Base-by-base conservation (phyloP, 2,113 vertebrate species). In the Sialia sialis region DNA sequence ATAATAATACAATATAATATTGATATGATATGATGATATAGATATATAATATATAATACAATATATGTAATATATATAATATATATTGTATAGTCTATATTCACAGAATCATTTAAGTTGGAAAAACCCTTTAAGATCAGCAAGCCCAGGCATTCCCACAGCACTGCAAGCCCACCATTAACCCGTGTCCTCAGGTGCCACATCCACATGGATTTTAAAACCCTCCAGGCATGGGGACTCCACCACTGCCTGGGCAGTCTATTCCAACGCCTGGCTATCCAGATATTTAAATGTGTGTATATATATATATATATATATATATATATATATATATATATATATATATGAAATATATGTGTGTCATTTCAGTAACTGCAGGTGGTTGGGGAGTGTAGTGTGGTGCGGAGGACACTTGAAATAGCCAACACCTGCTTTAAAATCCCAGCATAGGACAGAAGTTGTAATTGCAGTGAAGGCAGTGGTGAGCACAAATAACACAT, bases 1-100 rank as follows among this genome's bases (percentile, higher is more conserved):
- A 73, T 13, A 0, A 0, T 25, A 41, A 76, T 26, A 12, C 44
- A 32, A 18, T 32, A 3, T 9, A 36, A 26, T 38, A 22, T 21
- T 19, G 5, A 41, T 3, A 22, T 39, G 11, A 39, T 39, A 39
- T 39, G 39, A 22, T 39, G 11, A 39, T 39, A 39, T 39, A 13
- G 39, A 39, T 39, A 39, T 39, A 39, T 39, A 5, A 39, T 39
- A 39, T 39, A 39, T 39, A 39, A 39, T 5, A 39, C 39, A 39
- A 39, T 39, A 39, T 12, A 39, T 39, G 14, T 6, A 39, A 39
- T 39, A 13, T 12, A 39, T 39, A 39, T 6, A 39, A 39, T 39
- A 13, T 39, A 39, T 39, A 12, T 39, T 39, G 39, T 39, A 39
- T 39, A 39, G 11, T 39, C 39, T 39, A 39, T 13, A 44, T 19